Conservation (phyloP, 2,797 vertebrate species). For the Rousettus madagascariensis region DNA sequence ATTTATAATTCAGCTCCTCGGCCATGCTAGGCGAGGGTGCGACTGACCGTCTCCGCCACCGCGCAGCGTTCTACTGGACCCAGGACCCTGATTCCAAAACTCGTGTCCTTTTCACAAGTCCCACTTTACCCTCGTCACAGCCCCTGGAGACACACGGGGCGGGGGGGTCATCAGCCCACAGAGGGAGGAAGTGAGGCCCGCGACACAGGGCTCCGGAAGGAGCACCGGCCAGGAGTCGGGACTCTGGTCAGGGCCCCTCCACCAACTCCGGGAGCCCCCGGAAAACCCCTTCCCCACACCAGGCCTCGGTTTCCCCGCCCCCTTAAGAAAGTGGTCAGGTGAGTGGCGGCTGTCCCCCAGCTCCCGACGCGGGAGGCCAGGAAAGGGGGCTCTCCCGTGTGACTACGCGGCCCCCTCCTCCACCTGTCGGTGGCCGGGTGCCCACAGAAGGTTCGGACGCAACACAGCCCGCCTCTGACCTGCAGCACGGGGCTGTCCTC, state of each 20-base stretch:
- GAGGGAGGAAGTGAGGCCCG: fast-evolving
- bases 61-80: background rate
- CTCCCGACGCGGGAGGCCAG: fast-evolving
- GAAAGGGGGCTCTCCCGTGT: too few relatives aligned
- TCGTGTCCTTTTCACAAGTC: fast-evolving
- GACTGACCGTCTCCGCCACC: background rate
- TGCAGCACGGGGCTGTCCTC: conserved; percentile 91
- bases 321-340: background rate
- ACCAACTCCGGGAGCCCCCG: fast-evolving
- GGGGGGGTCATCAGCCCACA: fast-evolving
- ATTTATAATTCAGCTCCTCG: background rate
- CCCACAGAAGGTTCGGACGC: background rate
- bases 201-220: background rate
- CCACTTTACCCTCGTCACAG: background rate
- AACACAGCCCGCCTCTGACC: conserved; percentile 82
- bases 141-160: background rate
- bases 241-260: background rate
- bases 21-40: background rate
- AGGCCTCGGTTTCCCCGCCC: background rate
- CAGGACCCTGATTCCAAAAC: background rate
- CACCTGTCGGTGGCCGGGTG: fast-evolving
- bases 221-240: background rate
- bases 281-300: background rate
- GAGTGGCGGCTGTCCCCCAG: fast-evolving
- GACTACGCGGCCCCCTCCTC: background rate